Evolutionary conservation across 2,797 vertebrate species (phyloP).

Genomic region (Catharus ustulatus): DNA sequence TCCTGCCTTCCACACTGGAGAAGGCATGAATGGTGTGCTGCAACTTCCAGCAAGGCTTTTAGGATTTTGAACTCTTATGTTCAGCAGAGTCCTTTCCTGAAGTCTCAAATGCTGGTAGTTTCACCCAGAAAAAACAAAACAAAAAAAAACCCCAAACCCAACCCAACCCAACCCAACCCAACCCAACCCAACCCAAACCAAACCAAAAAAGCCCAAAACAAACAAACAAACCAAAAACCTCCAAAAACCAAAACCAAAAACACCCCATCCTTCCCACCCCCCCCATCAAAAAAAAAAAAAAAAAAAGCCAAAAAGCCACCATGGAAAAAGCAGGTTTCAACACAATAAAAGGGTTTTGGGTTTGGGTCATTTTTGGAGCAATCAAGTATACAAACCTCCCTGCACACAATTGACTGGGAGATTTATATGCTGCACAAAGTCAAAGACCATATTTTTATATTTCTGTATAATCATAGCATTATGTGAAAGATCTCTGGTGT

Average conservation of each 20-base stretch:
- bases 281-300: too few relatives aligned
- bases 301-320: too few relatives aligned
- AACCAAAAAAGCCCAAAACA: too few relatives aligned
- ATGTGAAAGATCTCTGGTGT: not conserved
- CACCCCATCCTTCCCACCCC: too few relatives aligned
- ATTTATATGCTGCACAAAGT: not conserved
- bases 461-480: not conserved
- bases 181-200: too few relatives aligned
- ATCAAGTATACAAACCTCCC: not conserved
- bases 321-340: not conserved
- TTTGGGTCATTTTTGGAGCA: not conserved
- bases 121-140: not conserved
- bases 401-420: not conserved
- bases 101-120: not conserved
- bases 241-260: too few relatives aligned
- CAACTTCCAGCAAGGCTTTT: not conserved
- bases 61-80: not conserved
- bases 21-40: fast-evolving
- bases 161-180: too few relatives aligned
- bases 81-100: not conserved
- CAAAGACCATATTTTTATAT: not conserved
- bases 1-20: not conserved
- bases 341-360: fast-evolving
- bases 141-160: too few relatives aligned
- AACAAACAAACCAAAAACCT: too few relatives aligned